These are phyloP conservation scores for Ernsta delagoae DNA, from an alignment of 2,888 invertebrate species.

Conservation along the genomic window DNA sequence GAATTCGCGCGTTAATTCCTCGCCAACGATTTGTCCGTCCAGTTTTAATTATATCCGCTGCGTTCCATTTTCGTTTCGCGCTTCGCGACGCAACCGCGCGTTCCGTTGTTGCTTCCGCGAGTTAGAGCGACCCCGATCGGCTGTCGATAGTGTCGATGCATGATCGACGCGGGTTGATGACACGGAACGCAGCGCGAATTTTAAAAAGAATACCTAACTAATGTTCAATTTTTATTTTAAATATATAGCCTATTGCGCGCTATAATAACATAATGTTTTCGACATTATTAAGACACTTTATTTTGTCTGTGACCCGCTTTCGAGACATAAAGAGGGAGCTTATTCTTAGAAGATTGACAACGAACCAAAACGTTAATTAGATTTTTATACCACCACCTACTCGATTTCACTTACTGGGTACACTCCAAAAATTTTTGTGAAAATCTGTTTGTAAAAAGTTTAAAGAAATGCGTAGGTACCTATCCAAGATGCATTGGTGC, in stretches of 20 bases:
- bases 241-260: not conserved
- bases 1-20: slow-evolving; percentile 70
- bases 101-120: slow-evolving; percentile 68
- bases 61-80: slow-evolving; percentile 80
- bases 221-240: not conserved
- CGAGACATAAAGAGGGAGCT: slow-evolving; percentile 2
- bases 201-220: slow-evolving; percentile 50
- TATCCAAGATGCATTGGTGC: slow-evolving; percentile 19
- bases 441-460: too few species aligned
- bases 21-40: slow-evolving; percentile 72
- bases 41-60: slow-evolving; percentile 82
- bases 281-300: too few species aligned
- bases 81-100: slow-evolving; percentile 63
- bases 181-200: slow-evolving; percentile 49
- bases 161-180: slow-evolving; percentile 49
- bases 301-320: slow-evolving; percentile 14
- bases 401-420: not conserved
- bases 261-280: too few species aligned
- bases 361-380: slow-evolving; percentile 4
- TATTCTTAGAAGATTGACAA: slow-evolving; percentile 6
- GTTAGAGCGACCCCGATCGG: slow-evolving; percentile 55
- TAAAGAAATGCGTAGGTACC: too few species aligned
- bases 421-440: not conserved
- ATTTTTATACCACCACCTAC: not conserved
- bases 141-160: slow-evolving; percentile 44